Evolutionary conservation across 2,797 vertebrate genomes (phyloP), one percentile per base, ranked within the genome.

Genomic region (Gymnodraco acuticeps): DNA sequence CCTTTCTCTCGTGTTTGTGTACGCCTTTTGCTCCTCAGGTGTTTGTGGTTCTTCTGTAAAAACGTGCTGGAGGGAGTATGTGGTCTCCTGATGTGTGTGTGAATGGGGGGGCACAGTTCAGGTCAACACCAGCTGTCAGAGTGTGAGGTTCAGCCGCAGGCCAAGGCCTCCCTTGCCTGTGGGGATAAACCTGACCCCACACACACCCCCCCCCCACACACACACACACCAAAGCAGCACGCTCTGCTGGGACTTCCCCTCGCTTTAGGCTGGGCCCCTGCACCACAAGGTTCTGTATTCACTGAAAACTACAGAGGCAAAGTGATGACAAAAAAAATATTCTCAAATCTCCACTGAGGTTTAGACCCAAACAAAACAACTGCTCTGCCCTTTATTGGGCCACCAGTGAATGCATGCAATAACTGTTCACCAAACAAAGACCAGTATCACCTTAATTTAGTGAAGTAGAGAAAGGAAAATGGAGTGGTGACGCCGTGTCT

Each of bases 71-170:
- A 43, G 67, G 60, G 55, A 19, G 73, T 67, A 47, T 75, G 70
- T 31, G 41, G 75, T 82, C 73, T 74, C 70, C 54, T 71, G 79
- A 42, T 65, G 71, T 70, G 82, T 64, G 70, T 80, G 67, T 74
- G 67, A 68, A 70, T 59, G 70, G 53, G 67, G 58, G 84, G 73
- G 71, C 83, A 82, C 63, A 82, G 91, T 87, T 93, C 88, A 91
- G 93, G 93, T 95, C 94, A 93, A 92, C 89, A 92, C 91, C 92
- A 93, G 94, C 94, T 93, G 92, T 92, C 88, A 86, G 84, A 86
- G 92, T 90, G 86, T 91, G 86, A 92, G 89, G 94, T 94, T 93
- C 94, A 94, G 92, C 90, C 70, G 56, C 89, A 87, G 94, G 91
- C 89, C 93, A 89, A 86, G 88, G 90, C 90, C 92, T 89, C 83